Percentiles rank a stretch among this genome's conserved stretches.
These are phyloP conservation scores for Dryas iulia DNA, from an alignment of 1,140 invertebrate genomes.

Conservation along the genomic window DNA sequence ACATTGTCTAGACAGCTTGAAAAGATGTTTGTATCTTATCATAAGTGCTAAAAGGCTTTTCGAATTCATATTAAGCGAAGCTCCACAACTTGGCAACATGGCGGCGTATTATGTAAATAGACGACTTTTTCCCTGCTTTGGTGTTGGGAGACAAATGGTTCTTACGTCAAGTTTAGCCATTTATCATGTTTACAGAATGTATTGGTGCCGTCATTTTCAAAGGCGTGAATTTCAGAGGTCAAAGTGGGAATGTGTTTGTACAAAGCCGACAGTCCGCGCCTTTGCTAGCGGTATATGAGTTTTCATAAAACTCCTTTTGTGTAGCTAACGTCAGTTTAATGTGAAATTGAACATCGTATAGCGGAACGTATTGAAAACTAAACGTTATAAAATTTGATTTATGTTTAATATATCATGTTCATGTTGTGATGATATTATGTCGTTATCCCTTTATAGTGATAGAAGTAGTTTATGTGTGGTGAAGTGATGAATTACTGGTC, in stretches of 20 bases:
- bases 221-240: conserved; percentile 26
- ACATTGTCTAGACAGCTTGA: conserved; percentile 22
- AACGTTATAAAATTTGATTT: conserved; percentile 3
- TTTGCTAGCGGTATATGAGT: conserved; percentile 9
- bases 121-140: conserved; percentile 46
- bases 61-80: conserved; percentile 33
- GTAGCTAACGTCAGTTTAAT: conserved; percentile 16
- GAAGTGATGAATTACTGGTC: not conserved
- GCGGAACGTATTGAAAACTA: conserved; percentile 11
- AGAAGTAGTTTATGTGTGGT: no score
- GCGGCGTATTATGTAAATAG: conserved; percentile 57
- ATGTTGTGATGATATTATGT: not conserved
- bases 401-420: not conserved
- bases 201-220: conserved; percentile 19
- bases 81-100: conserved; percentile 22
- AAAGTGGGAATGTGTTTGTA: conserved; percentile 21
- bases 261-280: conserved; percentile 19
- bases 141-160: conserved; percentile 56
- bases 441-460: no score
- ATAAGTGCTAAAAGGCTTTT: conserved; percentile 28
- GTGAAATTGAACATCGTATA: conserved; percentile 13
- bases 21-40: conserved; percentile 17
- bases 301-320: conserved; percentile 24
- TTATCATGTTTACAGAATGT: conserved; percentile 55
- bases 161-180: conserved; percentile 48